Conservation (phyloP, 1,140 invertebrate genomes). For the Conopomorpha cramerella region DNA sequence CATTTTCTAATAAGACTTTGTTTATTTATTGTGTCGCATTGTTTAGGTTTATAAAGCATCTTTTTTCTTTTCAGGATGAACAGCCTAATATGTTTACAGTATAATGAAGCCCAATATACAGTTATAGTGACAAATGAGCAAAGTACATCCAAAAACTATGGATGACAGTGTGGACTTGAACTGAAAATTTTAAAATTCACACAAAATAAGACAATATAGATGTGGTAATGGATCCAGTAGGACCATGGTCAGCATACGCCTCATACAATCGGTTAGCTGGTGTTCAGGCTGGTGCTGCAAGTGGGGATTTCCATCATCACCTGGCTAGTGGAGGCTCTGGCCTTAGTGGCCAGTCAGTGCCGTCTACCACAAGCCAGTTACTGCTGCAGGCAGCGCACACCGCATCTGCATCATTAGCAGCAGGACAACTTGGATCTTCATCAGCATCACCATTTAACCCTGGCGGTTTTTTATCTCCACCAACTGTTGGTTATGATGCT, state of each 20-base stretch:
- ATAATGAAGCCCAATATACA: no score
- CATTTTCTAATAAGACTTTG: no score
- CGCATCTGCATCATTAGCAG: conserved; percentile 64
- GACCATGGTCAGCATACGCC: conserved; percentile 75
- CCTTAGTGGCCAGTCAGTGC: conserved; percentile 53
- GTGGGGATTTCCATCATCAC: conserved; percentile 69
- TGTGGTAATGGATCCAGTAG: conserved; percentile 76
- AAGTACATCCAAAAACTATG: conserved; percentile 43
- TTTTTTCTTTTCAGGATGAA: conserved; percentile 47
- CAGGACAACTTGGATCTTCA: conserved; percentile 60
- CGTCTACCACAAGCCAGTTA: conserved; percentile 66
- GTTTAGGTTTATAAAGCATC: no score
- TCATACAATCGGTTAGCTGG: conserved; percentile 73
- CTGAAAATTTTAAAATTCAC: conserved; percentile 49
- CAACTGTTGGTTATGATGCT: conserved; percentile 71
- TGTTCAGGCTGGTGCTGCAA: conserved; percentile 63
- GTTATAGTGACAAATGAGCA: no score
- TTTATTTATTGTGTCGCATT: no score
- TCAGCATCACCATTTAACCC: conserved; percentile 69
- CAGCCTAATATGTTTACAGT: no score
- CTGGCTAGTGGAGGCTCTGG: conserved; percentile 56
- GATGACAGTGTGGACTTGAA: conserved; percentile 55
- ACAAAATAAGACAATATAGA: conserved; percentile 39
- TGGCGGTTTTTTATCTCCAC: conserved; percentile 70
- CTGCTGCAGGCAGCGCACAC: conserved; percentile 67